Evolutionary conservation across 2,113 vertebrate genomes (phyloP).

Genomic region (Pelvicachromis taeniatus): DNA sequence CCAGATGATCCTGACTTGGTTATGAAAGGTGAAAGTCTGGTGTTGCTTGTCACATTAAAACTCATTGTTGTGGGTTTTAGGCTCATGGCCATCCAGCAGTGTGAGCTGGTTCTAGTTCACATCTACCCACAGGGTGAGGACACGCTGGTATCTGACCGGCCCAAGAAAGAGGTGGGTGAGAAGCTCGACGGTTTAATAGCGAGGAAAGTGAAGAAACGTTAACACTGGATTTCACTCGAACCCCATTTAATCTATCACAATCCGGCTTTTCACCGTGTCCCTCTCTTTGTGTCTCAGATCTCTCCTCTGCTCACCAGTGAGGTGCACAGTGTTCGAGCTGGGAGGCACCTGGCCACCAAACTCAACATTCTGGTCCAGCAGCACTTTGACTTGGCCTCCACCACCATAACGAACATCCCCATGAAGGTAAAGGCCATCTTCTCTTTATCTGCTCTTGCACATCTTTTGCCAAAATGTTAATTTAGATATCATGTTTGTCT

Average conservation of each 20-base stretch:
- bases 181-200: neutral
- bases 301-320: slow-evolving; percentile 78
- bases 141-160: slow-evolving; percentile 91
- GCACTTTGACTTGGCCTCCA: slow-evolving; percentile 97
- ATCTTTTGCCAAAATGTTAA: neutral
- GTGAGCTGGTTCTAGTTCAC: slow-evolving; percentile 95
- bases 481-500: neutral
- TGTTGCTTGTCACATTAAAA: neutral
- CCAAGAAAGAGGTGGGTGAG: slow-evolving; percentile 86
- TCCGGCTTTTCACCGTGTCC: neutral
- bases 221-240: neutral
- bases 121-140: slow-evolving; percentile 95
- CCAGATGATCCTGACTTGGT: neutral
- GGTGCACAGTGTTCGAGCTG: slow-evolving; percentile 95
- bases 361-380: slow-evolving; percentile 96
- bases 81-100: slow-evolving; percentile 97
- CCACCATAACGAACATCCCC: slow-evolving; percentile 98
- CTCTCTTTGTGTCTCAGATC: slow-evolving; percentile 25
- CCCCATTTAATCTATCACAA: neutral
- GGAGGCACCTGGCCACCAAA: slow-evolving; percentile 90
- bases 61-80: slow-evolving; percentile 60
- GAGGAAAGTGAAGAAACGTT: neutral
- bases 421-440: slow-evolving; percentile 86
- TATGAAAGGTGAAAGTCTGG: neutral
- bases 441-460: neutral